Base-by-base conservation (phyloP, 2,797 vertebrate genomes). In the Enteromius radiatus region DNA sequence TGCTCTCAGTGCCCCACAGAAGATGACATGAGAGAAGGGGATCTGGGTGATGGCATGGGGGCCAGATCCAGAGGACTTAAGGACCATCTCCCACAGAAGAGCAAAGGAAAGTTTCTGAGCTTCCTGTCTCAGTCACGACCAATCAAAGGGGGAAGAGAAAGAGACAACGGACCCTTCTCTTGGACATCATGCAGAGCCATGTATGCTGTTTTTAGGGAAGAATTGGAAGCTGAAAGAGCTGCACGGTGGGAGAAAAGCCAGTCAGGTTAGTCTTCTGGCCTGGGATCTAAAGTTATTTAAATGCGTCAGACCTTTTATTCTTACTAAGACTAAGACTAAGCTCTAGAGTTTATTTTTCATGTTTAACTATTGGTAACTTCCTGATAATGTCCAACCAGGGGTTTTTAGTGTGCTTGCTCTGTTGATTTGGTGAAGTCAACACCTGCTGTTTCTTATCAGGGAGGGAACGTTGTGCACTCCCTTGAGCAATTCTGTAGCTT, bases 1-100 rank as follows among this genome's bases (percentile, higher is more conserved):
- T 63, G 49, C n/a, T 21, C 1, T 89, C 93, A 43, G 28, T 68
- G 2, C 90, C 90, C 61, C 33, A 43, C 79, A 63, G 96, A 97
- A 0, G 96, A 97, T 88, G 96, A 98, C 87, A 95, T 97, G 97
- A 85, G 88, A 0, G 91, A 93, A 0, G 97, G 97, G 23, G 97
- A 98, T 82, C 89, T 99, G 69, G 97, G 97, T 1, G 93, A 96
- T 0, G 97, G 97, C 17, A 92, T 94, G 1, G 88, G 90, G 19
- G 92, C 89, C 86, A 93, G 92, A 87, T 90, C 92, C 0, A 89
- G 90, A 4, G 87, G 87, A 45, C 81, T 93, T 70, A 91, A 88
- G 23, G 90, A 91, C 6, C 76, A 23, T 73, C 70, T 26, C 49
- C 82, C 83, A 70, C 86, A 81, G 0, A 68, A 74, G 45, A 86